Percentiles rank a stretch among this genome's conserved stretches.
These are phyloP conservation scores for Ischnura elegans DNA, from an alignment of 2,888 invertebrate species.

Conservation along the genomic window DNA sequence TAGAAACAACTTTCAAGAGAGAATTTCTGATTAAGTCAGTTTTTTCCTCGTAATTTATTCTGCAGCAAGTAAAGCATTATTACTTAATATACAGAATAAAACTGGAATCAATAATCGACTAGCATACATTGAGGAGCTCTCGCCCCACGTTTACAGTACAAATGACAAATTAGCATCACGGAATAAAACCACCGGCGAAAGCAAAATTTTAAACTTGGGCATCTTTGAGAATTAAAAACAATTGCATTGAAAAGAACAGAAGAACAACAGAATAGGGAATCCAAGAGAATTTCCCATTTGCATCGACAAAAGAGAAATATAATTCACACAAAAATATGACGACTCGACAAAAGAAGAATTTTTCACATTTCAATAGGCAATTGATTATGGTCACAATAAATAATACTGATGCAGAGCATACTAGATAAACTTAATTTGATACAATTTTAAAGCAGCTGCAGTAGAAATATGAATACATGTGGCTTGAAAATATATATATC, in stretches of 20 bases:
- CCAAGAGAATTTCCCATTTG: neutral
- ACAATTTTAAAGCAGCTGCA: neutral
- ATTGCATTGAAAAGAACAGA: neutral
- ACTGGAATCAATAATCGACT: neutral
- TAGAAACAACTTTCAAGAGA: neutral
- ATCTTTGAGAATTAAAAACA: neutral
- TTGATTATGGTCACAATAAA: neutral
- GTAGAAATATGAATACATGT: neutral
- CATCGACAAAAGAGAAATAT: neutral
- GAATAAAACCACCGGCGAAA: neutral
- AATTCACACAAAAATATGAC: neutral
- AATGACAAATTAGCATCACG: neutral
- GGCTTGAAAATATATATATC: neutral
- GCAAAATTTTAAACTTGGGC: neutral
- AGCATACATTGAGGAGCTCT: neutral
- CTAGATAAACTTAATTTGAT: neutral
- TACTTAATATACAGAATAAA: neutral
- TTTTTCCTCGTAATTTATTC: neutral
- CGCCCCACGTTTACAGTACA: neutral
- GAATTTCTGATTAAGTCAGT: neutral
- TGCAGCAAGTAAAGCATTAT: neutral
- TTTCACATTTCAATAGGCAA: neutral
- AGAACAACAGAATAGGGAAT: neutral
- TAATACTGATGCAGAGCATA: conserved; percentile 15
- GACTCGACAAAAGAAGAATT: neutral